Evolutionary conservation across 64 coral and sea anemone genomes (phyloP).

Genomic region (Anthopleura sola): DNA sequence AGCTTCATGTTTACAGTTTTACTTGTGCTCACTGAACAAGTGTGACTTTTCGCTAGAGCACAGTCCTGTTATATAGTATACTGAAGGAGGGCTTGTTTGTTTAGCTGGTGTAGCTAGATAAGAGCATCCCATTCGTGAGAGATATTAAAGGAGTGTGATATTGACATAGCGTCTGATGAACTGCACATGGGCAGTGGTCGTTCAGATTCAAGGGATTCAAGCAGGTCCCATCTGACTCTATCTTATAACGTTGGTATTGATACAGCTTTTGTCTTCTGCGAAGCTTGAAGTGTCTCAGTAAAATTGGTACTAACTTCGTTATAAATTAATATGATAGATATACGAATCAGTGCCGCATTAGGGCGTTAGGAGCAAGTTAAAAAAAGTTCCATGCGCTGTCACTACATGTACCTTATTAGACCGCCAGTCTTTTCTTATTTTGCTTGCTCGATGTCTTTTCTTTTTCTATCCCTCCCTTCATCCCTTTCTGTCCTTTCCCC

Average conservation of each 20-base stretch:
- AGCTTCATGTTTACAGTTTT: slow-evolving; percentile 15
- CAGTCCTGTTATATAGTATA: background rate
- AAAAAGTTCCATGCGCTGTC: too few species aligned
- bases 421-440: too few species aligned
- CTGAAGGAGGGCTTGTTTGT: background rate
- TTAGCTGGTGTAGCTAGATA: background rate
- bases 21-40: background rate
- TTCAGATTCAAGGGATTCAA: background rate
- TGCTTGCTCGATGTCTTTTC: too few species aligned
- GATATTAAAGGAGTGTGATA: background rate
- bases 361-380: too few species aligned
- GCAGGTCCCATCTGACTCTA: background rate
- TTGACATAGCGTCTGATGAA: background rate
- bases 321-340: too few species aligned
- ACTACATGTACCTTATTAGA: too few species aligned
- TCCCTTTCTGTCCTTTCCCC: too few species aligned
- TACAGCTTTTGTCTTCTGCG: background rate
- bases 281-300: background rate
- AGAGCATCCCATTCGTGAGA: too few species aligned
- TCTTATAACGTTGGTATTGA: background rate
- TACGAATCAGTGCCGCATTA: too few species aligned
- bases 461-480: too few species aligned
- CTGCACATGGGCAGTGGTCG: background rate
- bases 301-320: background rate
- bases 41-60: background rate